Evolutionary conservation across 1,140 invertebrate species (phyloP), one percentile per base, ranked within the genome.

Genomic region (Myzus persicae): DNA sequence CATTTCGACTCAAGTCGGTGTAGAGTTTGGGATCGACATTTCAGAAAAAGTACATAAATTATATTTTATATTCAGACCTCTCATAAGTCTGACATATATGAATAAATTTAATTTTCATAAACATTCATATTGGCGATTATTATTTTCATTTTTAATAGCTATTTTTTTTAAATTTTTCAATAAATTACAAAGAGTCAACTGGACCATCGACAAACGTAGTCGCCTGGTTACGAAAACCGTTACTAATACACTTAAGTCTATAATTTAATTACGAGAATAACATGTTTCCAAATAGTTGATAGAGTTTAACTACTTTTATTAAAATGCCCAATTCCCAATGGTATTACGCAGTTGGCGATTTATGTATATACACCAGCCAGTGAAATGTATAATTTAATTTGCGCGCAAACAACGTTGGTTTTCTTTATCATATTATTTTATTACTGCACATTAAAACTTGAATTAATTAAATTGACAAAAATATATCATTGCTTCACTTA

Each of bases 291-390:
- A 48, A 36, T 88, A 88, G 85, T 36, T n/a, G 85, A 88, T 48
- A 88, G 38, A 88, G 85, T 48, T 48, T 18, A 36, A 88, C 85
- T 88, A 88, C n/a, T 46, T 88, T 88, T 88, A 88, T 48, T 85
- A 44, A 42, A 48, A 48, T 88, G 20, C 7, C 22, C 44, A 36
- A 48, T 48, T 88, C 44, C 85, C 44, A 42, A 26, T 11, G 44
- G 44, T 48, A 22, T 48, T 48, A 88, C n/a, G 9, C 44, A 31
- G 38, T 42, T 20, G 14, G 84, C 14, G 40, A n/a, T 85, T 84
- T 84, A 40, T 84, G 24, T 84, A 76, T 36, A 67, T 38, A 85
- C 3, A 22, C 82, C 9, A 31, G 81, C 22, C 42, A 85, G 42
- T 85, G 26, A 44, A 85, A 85, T n/a, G 8, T 84, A 44, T 44